A percentile compares a stretch with the other conserved stretches of the same genome.
Evolutionary conservation across 35 echinoderm and acorn worm species (phyloP).

Genomic region (Diadema setosum): DNA sequence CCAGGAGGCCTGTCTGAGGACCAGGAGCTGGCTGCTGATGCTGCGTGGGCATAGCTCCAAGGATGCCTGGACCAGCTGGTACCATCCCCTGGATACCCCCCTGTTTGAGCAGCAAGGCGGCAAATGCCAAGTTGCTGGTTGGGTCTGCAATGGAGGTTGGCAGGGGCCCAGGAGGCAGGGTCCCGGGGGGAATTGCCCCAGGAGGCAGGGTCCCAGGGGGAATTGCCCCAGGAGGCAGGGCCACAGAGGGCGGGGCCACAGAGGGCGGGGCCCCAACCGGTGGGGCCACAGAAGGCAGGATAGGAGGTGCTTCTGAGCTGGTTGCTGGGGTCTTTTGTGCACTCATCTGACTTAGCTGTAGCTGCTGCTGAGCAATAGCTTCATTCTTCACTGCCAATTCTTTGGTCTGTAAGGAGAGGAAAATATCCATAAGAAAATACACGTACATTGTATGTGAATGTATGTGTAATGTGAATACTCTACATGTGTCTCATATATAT

Average conservation of each 20-base stretch:
- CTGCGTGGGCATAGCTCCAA: neutral
- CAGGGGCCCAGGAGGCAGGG: neutral
- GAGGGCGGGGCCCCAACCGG: neutral
- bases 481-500: too few species aligned
- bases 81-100: too few species aligned
- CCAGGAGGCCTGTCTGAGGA: neutral
- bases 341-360: neutral
- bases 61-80: neutral
- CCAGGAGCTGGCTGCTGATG: neutral
- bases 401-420: slow-evolving; percentile 29
- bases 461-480: too few species aligned
- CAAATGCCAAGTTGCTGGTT: too few species aligned
- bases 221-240: neutral
- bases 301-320: neutral
- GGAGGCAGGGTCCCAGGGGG: neutral
- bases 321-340: neutral
- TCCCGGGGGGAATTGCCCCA: neutral
- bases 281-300: neutral
- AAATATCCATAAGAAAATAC: too few species aligned
- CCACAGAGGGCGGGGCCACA: neutral
- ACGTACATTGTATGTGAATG: too few species aligned
- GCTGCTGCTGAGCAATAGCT: neutral
- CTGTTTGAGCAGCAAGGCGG: too few species aligned
- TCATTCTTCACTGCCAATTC: slow-evolving; percentile 24
- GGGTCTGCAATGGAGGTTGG: too few species aligned